These are phyloP conservation scores for Netta rufina DNA, from an alignment of 2,797 vertebrate species.

Conservation along the genomic window DNA sequence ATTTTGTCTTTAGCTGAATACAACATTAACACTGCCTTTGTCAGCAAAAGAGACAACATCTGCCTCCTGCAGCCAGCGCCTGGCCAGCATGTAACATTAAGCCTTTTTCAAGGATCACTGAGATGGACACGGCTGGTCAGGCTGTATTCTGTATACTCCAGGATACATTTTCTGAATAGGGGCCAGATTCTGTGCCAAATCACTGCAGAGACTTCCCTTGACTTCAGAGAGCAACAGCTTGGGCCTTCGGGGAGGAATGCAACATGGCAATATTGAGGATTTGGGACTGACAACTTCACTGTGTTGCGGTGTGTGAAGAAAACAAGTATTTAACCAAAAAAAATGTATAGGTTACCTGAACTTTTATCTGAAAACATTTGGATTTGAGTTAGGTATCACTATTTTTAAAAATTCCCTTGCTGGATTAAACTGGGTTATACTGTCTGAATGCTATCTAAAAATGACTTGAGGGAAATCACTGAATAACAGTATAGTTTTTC, in stretches of 20 bases:
- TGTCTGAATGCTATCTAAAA: neutral
- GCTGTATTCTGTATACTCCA: neutral
- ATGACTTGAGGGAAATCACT: neutral
- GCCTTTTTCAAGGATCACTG: neutral
- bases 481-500: neutral
- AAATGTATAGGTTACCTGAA: neutral
- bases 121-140: neutral
- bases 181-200: neutral
- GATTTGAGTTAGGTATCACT: neutral
- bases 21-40: neutral
- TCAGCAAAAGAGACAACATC: slow-evolving; percentile 25
- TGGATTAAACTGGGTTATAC: neutral
- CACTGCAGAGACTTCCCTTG: neutral
- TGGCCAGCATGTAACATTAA: neutral
- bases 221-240: neutral
- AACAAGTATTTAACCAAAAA: neutral
- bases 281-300: neutral
- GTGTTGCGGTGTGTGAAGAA: neutral
- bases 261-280: neutral
- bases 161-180: neutral
- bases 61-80: neutral
- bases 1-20: slow-evolving; percentile 21
- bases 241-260: neutral
- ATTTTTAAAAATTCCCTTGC: neutral
- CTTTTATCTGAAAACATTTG: neutral